phyloP scores from a whole-genome alignment of 2,113 vertebrate genomes.

The Ictalurus punctatus region DNA sequence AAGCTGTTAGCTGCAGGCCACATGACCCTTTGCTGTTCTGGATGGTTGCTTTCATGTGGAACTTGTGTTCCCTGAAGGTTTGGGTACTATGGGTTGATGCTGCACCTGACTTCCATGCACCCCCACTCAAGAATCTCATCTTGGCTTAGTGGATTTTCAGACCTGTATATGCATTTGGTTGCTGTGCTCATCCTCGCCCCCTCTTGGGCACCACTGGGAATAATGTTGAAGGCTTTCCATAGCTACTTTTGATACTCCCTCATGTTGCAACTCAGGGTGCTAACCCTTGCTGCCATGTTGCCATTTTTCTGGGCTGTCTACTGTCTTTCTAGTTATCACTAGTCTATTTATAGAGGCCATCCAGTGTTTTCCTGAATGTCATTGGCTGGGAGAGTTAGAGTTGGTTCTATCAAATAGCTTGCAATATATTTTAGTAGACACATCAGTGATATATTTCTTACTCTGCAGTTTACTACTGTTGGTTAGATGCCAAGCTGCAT shows the following conservation, averaged over 20 bases:
- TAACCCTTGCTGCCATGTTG: slow-evolving; percentile 15
- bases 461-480: not conserved
- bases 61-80: no score
- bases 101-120: no score
- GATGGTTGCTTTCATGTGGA: no score
- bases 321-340: slow-evolving; percentile 33
- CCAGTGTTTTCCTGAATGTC: slow-evolving; percentile 21
- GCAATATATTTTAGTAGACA: not conserved
- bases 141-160: no score
- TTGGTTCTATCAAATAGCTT: not conserved
- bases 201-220: no score
- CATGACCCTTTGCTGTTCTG: no score
- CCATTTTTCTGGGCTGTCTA: slow-evolving; percentile 39
- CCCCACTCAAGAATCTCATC: no score
- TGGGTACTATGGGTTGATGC: no score
- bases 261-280: not conserved
- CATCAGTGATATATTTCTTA: not conserved
- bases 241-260: not conserved
- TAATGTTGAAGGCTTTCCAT: not conserved
- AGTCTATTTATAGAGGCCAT: slow-evolving; percentile 15
- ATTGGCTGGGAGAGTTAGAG: slow-evolving; percentile 4
- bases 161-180: no score
- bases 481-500: not conserved
- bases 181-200: no score
- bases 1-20: no score